Evolutionary conservation across 2,888 invertebrate genomes (phyloP).

Genomic region (Taphrorychus bicolor): DNA sequence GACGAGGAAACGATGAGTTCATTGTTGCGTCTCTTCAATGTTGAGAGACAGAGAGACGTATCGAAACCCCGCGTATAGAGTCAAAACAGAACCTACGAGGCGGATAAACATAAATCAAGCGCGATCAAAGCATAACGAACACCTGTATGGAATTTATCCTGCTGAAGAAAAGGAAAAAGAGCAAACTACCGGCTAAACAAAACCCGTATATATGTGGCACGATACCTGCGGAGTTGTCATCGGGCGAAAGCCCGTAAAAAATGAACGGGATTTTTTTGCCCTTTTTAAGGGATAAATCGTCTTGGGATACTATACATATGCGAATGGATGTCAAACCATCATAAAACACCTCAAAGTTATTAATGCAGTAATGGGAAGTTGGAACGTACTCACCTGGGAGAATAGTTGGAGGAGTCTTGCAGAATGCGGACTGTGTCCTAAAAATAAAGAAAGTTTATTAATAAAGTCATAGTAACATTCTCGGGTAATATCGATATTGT

Average conservation of each 20-base stretch:
- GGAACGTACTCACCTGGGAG: too few species aligned
- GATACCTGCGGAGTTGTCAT: constrained; percentile 18
- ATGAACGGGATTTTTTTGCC: constrained; percentile 17
- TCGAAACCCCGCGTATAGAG: neutral
- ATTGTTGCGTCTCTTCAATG: neutral
- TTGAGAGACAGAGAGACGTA: neutral
- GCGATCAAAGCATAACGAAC: constrained; percentile 17
- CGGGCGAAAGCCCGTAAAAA: constrained; percentile 32
- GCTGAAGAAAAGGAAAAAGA: constrained; percentile 20
- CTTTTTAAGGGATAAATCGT: constrained; percentile 23
- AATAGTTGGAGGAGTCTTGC: too few species aligned
- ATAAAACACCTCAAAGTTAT: neutral
- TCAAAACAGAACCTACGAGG: constrained; percentile 10
- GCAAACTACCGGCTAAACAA: constrained; percentile 22
- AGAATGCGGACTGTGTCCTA: too few species aligned
- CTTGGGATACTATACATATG: neutral
- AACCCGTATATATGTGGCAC: constrained; percentile 15
- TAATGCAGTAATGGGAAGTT: too few species aligned
- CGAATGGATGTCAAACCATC: neutral
- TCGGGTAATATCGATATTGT: too few species aligned
- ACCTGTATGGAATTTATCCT: constrained; percentile 24
- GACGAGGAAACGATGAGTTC: neutral
- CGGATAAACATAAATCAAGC: neutral
- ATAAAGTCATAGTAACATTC: too few species aligned
- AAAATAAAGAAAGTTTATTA: too few species aligned